Evolutionary conservation across 2,113 vertebrate species (phyloP), one percentile per base, ranked within the genome.

Genomic region (Varanus komodoensis): DNA sequence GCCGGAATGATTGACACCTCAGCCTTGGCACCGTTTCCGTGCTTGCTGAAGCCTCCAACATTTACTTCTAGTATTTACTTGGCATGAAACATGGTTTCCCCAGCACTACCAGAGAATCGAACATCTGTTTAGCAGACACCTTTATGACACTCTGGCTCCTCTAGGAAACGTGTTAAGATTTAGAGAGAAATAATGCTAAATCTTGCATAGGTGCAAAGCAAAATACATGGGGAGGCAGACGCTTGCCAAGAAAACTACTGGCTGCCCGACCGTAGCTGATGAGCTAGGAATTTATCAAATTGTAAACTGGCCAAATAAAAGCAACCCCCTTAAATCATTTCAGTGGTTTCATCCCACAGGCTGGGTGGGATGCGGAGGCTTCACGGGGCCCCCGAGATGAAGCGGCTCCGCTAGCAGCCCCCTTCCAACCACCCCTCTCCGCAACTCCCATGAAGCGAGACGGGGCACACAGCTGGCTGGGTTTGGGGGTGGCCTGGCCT

Each of bases 81-180:
- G 68, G 91, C 85, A 90, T 23, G 90, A 94, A 87, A 78, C 80
- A 92, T 3, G 0, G 86, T 67, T 87, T 91, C 89, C 64, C 87
- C 87, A 88, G 92, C 93, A 93, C 85, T 93, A 87, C 6, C 90
- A 83, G 87, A 94, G 84, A 57, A 85, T 68, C 88, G 7, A 94
- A 95, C 95, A 96, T 92, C 95, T 95, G 91, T 93, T 95, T 93
- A 84, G 87, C 89, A 95, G 92, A 94, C 94, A 95, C 95, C 93
- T 95, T 92, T 91, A 92, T 73, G 90, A 88, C 90, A 85, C 82
- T 54, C 88, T 57, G 69, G 86, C 93, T 94, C 88, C 86, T n/a
- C 0, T n/a, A 85, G 71, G 44, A 90, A 88, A 82, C 0, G 34
- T 34, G 90, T 73, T 69, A 91, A 89, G 91, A 92, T 94, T 91